Conservation (phyloP, 2,888 invertebrate genomes). For the Hemistola chrysoprasaria region DNA sequence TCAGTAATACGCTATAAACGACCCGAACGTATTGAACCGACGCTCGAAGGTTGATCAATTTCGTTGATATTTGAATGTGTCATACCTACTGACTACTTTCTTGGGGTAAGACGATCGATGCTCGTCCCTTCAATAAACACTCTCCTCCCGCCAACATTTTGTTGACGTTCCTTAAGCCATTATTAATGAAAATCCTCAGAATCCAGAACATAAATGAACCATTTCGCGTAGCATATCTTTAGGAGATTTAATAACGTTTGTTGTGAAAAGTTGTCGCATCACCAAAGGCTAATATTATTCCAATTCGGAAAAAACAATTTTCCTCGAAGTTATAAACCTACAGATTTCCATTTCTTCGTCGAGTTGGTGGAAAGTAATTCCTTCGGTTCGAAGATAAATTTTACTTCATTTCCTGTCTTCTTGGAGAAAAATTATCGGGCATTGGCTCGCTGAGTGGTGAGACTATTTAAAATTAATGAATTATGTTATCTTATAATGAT, state of each 20-base stretch:
- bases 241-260: constrained; percentile 56
- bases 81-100: constrained; percentile 44
- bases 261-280: constrained; percentile 55
- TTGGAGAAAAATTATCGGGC: constrained; percentile 74
- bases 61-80: constrained; percentile 78
- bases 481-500: constrained; percentile 81
- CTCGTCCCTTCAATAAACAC: constrained; percentile 63
- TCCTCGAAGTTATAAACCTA: constrained; percentile 73
- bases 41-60: constrained; percentile 74
- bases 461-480: constrained; percentile 80
- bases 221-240: constrained; percentile 34
- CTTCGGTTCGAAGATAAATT: constrained; percentile 75
- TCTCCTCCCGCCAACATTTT: constrained; percentile 49
- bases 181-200: constrained; percentile 57
- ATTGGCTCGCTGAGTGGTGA: constrained; percentile 66
- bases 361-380: constrained; percentile 75
- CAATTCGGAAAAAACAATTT: constrained; percentile 70
- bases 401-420: constrained; percentile 75
- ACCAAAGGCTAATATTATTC: constrained; percentile 67
- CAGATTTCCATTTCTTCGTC: constrained; percentile 73
- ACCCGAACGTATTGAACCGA: constrained; percentile 73
- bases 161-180: constrained; percentile 53
- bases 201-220: constrained; percentile 40
- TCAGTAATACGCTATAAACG: constrained; percentile 76
- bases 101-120: constrained; percentile 50